These are phyloP conservation scores for Drosophila borborema DNA, from an alignment of 2,888 invertebrate species.

Conservation along the genomic window DNA sequence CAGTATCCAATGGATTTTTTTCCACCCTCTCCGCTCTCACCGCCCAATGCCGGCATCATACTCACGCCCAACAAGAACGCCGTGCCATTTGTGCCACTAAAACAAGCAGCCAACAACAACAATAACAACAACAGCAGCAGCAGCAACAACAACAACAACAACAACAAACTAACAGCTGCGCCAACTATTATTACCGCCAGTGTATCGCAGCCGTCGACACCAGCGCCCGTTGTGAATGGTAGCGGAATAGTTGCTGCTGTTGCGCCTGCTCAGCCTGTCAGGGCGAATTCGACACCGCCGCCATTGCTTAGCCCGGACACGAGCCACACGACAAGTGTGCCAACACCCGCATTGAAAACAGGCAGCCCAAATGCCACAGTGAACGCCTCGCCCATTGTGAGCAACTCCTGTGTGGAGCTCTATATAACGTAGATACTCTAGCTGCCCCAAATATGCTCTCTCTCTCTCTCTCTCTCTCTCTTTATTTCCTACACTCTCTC, in stretches of 20 bases:
- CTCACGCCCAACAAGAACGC: constrained; percentile 73
- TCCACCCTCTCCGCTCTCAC: constrained; percentile 77
- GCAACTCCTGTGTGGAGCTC: constrained; percentile 81
- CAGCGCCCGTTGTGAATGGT: constrained; percentile 19
- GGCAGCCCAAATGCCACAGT: constrained; percentile 39
- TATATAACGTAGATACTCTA: constrained; percentile 69
- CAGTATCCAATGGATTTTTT: constrained; percentile 84
- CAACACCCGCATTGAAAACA: constrained; percentile 60
- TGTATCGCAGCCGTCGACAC: constrained; percentile 8
- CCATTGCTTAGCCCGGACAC: constrained; percentile 68
- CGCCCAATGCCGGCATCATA: constrained; percentile 76
- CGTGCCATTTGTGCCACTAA: constrained; percentile 71
- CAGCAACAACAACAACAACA: constrained; percentile 25
- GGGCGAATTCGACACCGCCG: constrained; percentile 37
- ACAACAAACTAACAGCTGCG: constrained; percentile 27
- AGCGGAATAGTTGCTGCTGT: background rate
- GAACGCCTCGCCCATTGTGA: constrained; percentile 63
- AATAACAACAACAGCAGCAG: constrained; percentile 17
- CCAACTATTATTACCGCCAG: constrained; percentile 19
- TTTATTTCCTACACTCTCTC: constrained; percentile 10
- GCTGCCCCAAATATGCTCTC: constrained; percentile 4
- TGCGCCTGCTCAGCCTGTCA: constrained; percentile 41
- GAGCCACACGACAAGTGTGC: constrained; percentile 39
- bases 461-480: constrained; percentile 10
- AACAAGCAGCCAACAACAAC: constrained; percentile 42